Evolutionary conservation across 2,888 invertebrate genomes (phyloP).

Genomic region (Caenorhabditis zanzibari): DNA sequence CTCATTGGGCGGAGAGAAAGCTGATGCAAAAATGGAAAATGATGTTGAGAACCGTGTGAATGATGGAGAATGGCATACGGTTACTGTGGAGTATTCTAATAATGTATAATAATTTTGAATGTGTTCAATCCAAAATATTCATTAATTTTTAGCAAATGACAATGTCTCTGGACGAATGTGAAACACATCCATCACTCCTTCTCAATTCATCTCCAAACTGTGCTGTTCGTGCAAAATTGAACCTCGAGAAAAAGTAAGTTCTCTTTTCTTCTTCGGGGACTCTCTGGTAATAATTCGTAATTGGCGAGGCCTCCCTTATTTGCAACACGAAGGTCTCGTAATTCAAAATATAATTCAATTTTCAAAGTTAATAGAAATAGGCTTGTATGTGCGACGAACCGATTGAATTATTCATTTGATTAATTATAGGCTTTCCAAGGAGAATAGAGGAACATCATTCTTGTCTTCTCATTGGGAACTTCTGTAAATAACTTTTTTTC

Average conservation of each 20-base stretch:
- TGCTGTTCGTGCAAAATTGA: slow-evolving; percentile 73
- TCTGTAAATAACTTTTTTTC: slow-evolving; percentile 9
- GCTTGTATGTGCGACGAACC: slow-evolving; percentile 4
- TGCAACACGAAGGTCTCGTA: slow-evolving; percentile 32
- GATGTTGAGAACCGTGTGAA: slow-evolving; percentile 78
- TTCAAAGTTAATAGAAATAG: slow-evolving; percentile 29
- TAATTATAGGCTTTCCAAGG: slow-evolving; percentile 28
- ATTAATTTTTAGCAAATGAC: slow-evolving; percentile 72
- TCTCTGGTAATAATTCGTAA: slow-evolving; percentile 55
- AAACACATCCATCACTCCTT: slow-evolving; percentile 70
- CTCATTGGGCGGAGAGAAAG: slow-evolving; percentile 72
- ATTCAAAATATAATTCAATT: slow-evolving; percentile 57
- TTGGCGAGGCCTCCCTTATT: slow-evolving; percentile 15
- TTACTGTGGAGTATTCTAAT: slow-evolving; percentile 75
- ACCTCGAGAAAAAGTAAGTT: slow-evolving; percentile 76
- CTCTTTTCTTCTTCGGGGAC: background rate
- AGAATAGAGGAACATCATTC: background rate
- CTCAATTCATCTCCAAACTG: slow-evolving; percentile 71
- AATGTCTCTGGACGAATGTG: slow-evolving; percentile 77
- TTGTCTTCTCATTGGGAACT: background rate
- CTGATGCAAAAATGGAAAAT: slow-evolving; percentile 74
- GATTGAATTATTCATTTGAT: slow-evolving; percentile 66
- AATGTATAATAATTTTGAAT: slow-evolving; percentile 61
- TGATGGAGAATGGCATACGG: slow-evolving; percentile 81
- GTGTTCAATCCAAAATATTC: background rate